Conservation (phyloP, 2,888 invertebrate species). For the Diaperis boleti region DNA sequence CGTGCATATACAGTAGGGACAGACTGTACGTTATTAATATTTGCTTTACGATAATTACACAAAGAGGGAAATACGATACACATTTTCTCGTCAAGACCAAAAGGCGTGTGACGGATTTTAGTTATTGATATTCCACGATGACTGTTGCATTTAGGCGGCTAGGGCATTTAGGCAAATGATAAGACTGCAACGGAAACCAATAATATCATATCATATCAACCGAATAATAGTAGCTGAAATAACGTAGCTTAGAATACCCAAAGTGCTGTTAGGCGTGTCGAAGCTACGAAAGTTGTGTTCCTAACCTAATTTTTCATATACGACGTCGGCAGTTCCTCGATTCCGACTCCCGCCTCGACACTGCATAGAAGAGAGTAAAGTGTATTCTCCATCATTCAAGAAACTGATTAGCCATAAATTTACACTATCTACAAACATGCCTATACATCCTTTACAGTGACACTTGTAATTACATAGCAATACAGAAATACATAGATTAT, state of each 20-base stretch:
- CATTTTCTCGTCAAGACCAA: too few species aligned
- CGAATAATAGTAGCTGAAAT: constrained; percentile 9
- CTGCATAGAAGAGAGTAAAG: constrained; percentile 25
- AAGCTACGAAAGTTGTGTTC: too few species aligned
- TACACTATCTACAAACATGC: constrained; percentile 38
- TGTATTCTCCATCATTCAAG: constrained; percentile 1
- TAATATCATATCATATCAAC: constrained; percentile 59
- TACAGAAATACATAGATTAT: constrained; percentile 44
- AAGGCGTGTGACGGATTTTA: too few species aligned
- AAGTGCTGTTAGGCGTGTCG: constrained; percentile 56
- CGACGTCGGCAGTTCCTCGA: too few species aligned
- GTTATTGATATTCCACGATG: too few species aligned
- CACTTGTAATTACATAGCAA: constrained; percentile 47
- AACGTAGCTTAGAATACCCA: constrained; percentile 40
- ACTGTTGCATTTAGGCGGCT: too few species aligned
- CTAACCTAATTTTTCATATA: too few species aligned
- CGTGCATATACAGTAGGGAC: too few species aligned
- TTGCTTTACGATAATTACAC: too few species aligned
- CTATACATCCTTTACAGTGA: constrained; percentile 39
- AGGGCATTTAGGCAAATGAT: not conserved
- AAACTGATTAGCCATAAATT: constrained; percentile 3
- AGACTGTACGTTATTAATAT: too few species aligned
- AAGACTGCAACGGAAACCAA: constrained; percentile 57
- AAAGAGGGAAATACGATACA: too few species aligned
- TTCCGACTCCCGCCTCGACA: constrained; percentile 49